Evolutionary conservation across 2,797 vertebrate species (phyloP), one percentile per base, ranked within the genome.

Genomic region (Ptychobarbus kaznakovi): DNA sequence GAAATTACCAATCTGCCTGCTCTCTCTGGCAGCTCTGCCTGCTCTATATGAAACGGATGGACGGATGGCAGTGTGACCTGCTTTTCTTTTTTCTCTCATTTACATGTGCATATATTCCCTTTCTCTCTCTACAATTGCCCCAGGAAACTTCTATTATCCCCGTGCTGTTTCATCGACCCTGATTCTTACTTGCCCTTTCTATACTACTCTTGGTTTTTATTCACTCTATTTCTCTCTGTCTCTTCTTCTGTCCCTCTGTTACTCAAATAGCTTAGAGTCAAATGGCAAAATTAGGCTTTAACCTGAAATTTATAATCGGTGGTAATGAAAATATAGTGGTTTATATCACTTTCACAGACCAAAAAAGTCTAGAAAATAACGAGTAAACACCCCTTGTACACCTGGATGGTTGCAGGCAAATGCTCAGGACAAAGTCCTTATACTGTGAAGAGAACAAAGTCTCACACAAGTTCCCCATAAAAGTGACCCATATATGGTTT

Each of bases 71-170:
- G 83, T 46, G 77, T 91, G 93, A 92, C 92, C 91, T 80, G 79
- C 81, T 92, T 93, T 89, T 86, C 76, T 90, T 80, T 86, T 78
- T 73, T n/a, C 85, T 73, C 91, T 93, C 92, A 94, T 94, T 92
- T 93, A 90, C 92, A 93, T 93, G 90, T 92, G 91, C 92, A 92
- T 88, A 89, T 91, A 92, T 90, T 91, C 53, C 80, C 75, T 80
- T 78, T 90, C 86, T 86, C 87, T 88, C 87, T 68, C 82, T 81
- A 22, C 72, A 90, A 88, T 92, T 82, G 85, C 91, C 89, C 88
- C 46, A 85, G 88, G 91, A 94, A 92, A 92, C 92, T 91, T 92
- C 85, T 91, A 87, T 93, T 92, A 92, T 93, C 90, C 90, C 85
- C 66, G 65, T 88, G 87, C 89, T 84, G 87, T 89, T 90, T 90